Percentiles rank a stretch among this genome's conserved stretches.
These are phyloP conservation scores for Leptopilina syphax DNA, from an alignment of 2,888 invertebrate genomes.

Conservation along the genomic window DNA sequence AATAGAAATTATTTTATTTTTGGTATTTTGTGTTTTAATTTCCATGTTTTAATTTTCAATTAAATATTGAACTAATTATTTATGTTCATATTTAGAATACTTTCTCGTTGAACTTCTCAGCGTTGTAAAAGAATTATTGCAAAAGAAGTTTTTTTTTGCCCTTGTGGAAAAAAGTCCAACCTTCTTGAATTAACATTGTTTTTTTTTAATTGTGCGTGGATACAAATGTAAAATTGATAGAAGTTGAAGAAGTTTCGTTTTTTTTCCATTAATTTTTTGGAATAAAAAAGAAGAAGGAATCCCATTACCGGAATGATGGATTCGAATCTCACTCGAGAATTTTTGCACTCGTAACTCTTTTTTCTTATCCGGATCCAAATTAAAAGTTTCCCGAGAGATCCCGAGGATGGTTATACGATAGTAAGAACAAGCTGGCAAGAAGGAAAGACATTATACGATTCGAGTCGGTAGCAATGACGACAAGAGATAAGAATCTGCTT, in stretches of 20 bases:
- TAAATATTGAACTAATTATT: no score
- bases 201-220: neutral
- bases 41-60: no score
- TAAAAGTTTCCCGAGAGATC: constrained; percentile 41
- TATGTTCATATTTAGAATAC: no score
- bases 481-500: constrained; percentile 55
- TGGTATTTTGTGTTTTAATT: no score
- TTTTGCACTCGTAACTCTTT: constrained; percentile 41
- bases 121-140: no score
- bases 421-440: constrained; percentile 38
- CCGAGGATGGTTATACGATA: constrained; percentile 39
- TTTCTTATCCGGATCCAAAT: constrained; percentile 41
- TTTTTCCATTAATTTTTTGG: neutral
- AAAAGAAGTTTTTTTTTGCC: no score
- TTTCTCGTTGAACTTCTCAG: no score
- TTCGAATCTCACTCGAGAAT: constrained; percentile 39
- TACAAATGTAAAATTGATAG: constrained; percentile 24
- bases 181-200: no score
- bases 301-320: constrained; percentile 39
- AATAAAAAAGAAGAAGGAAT: constrained; percentile 8
- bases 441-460: constrained; percentile 50
- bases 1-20: no score
- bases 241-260: neutral
- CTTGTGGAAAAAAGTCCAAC: no score
- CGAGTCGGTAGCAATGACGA: constrained; percentile 54